A percentile compares a stretch with the other conserved stretches of the same genome.
Conservation (phyloP, 2,888 invertebrate genomes). For the Lepidochitona cinerea region DNA sequence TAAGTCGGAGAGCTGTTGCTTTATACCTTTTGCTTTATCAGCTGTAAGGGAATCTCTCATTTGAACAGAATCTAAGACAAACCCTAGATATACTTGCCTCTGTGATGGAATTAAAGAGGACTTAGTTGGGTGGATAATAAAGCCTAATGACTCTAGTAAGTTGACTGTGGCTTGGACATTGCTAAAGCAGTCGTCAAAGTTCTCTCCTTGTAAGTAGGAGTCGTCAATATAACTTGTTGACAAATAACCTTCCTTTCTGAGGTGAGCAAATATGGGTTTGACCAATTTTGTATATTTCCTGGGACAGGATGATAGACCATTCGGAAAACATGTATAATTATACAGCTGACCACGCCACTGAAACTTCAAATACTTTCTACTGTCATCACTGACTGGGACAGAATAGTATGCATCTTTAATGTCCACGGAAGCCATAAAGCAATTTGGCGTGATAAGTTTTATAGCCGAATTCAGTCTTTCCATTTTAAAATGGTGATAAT, state of each 20-base stretch:
- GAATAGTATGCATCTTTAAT: background rate
- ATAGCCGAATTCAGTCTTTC: background rate
- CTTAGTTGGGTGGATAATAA: constrained; percentile 10
- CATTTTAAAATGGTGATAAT: constrained; percentile 8
- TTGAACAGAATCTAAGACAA: constrained; percentile 9
- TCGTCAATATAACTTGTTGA: constrained; percentile 9
- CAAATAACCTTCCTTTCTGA: constrained; percentile 17
- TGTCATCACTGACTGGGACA: background rate
- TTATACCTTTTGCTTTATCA: constrained; percentile 9
- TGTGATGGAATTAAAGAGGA: constrained; percentile 8
- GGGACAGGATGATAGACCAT: constrained; percentile 17
- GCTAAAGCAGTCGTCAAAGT: background rate
- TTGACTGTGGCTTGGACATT: background rate
- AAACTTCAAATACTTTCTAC: constrained; percentile 15
- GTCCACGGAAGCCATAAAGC: background rate
- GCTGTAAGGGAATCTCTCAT: constrained; percentile 4
- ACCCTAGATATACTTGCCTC: background rate
- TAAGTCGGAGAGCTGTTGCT: background rate
- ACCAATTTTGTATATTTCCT: constrained; percentile 29
- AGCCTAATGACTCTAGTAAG: background rate
- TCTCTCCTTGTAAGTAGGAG: background rate
- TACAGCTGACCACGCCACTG: background rate
- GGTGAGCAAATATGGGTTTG: constrained; percentile 20
- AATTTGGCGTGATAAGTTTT: background rate
- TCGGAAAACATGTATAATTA: constrained; percentile 19